Base-by-base conservation (phyloP, 2,797 vertebrate genomes). In the Champsocephalus gunnari region DNA sequence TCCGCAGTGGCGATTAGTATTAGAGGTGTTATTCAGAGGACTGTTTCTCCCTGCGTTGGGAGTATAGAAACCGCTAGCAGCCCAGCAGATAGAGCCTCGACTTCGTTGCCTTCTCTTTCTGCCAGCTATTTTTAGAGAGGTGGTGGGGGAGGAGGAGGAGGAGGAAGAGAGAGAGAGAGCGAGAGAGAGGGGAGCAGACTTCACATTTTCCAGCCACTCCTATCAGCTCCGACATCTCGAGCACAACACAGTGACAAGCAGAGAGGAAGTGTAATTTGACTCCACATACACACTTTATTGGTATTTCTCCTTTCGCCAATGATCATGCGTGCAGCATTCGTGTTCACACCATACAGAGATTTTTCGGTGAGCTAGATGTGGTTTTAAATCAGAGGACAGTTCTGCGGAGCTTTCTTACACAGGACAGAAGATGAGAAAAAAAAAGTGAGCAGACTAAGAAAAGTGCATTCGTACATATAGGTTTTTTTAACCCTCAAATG, bases 121-220 rank as follows among this genome's bases (percentile, higher is more conserved):
- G 83, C 66, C 55, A 75, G 89, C 92, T 95, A 95, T 95, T 94
- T 94, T 94, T 95, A 95, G 94, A 89, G 75, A 89, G 88, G 84
- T 88, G 86, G 91, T 90, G 92, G 92, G 90, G 91, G 89, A 88
- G 89, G 87, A 88, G 82, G 57, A 17, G 48, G 17, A 49, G 16
- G 17, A 64, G 34, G 9, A n/a, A 90, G 89, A 88, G 89, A n/a
- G 9, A 9, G 91, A 74, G 68, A 87, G 87, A 38, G 34, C 9
- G 34, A 8, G 34, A 86, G 82, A 21, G 89, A 89, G 89, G 82
- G 73, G 87, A 88, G 88, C 89, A 92, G 92, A 93, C 91, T 93
- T 92, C 90, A 93, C 91, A 94, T 94, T 95, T 95, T 94, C 92
- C 89, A 94, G 89, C 88, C 85, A 91, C 90, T 90, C 93, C 90